phyloP scores from a whole-genome alignment of 92 coral and sea anemone species.

The Zoanthus sociatus region DNA sequence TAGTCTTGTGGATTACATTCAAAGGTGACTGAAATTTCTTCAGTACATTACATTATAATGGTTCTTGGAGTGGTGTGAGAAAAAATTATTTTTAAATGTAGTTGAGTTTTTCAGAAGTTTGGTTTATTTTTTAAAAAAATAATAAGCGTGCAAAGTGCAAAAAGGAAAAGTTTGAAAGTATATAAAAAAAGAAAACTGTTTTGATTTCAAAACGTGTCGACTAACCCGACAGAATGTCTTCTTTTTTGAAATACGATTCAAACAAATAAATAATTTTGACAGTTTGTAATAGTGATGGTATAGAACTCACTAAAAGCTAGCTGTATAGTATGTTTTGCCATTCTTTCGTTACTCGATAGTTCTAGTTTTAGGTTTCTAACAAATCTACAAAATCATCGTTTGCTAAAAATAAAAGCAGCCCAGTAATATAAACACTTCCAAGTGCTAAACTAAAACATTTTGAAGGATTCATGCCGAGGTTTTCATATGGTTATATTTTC shows the following conservation, averaged over 20 bases:
- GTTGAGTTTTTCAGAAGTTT: no score
- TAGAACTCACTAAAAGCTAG: background rate
- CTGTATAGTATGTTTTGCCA: no score
- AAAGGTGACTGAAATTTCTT: no score
- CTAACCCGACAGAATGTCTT: background rate
- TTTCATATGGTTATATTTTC: background rate
- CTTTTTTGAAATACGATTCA: background rate
- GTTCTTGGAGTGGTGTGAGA: no score
- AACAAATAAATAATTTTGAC: background rate
- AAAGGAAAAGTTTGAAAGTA: background rate
- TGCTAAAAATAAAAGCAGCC: background rate
- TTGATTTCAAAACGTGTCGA: background rate
- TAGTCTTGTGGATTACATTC: no score
- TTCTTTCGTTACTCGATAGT: no score
- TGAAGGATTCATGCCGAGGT: background rate
- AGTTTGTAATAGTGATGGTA: background rate
- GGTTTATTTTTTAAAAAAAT: no score
- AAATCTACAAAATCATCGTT: background rate
- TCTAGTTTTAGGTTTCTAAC: background rate
- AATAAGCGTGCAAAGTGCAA: background rate
- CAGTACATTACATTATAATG: no score
- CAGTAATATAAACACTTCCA: background rate
- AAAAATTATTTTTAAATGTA: no score
- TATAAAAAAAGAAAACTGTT: background rate
- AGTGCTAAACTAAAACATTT: background rate